Evolutionary conservation across 2,888 invertebrate species (phyloP), one percentile per base, ranked within the genome.

Genomic region (Dolomedes plantarius): DNA sequence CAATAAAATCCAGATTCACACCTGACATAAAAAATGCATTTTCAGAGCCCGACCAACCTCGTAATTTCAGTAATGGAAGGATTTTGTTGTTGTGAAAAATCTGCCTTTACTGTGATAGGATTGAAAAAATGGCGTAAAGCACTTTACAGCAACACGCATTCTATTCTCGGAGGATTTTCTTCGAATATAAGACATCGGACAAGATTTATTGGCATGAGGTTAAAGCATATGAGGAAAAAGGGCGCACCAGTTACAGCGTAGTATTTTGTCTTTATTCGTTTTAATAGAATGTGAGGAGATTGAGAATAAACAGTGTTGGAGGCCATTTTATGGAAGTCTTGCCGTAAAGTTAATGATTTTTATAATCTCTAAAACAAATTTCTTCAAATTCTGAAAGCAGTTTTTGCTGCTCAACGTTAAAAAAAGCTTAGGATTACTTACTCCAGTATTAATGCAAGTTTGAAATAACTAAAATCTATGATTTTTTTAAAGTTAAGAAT

Each of bases 61-160:
- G 68, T 74, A 81, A 75, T 81, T 74, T 81, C 74, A 19, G 81
- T 74, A 81, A 81, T 81, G 74, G 81, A 75, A 56, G 81, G 69
- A 74, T 81, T 81, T 74, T 69, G 56, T 27, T 32, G 36, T 3
- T 23, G 36, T 3, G 67, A 5, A 62, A 62, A 23, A 28, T 62
- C 62, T 36, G 39, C 50, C 19, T 13, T 36, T 41, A 13, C n/a
- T 50, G 32, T 39, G 79, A 65, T 19, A 41, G 68, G 68, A 65
- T 67, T 67, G 67, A 28, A 65, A 74, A 78, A 72, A 64, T 29
- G 31, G 72, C 27, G 16, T 32, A 50, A 80, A 71, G 72, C 13
- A 32, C 27, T 36, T 23, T 16, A 31, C 7, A 7, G 50, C 13
- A 62, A 50, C 74, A 46, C 28, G 36, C 62, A 81, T 41, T 11